Conservation (phyloP, 2,113 vertebrate species). For the Agelaius phoeniceus region DNA sequence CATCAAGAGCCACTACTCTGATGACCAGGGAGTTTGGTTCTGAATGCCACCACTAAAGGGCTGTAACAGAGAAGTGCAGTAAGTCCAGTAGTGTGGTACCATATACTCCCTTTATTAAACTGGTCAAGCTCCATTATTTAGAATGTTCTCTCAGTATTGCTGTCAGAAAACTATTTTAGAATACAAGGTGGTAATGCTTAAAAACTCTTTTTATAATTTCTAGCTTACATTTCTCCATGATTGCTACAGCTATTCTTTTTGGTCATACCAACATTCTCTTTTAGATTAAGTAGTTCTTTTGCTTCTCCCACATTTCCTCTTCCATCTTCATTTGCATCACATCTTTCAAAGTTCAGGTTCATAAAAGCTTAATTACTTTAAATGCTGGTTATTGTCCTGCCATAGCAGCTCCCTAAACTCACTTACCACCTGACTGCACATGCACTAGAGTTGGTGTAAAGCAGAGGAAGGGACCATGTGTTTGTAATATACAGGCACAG, state of each 20-base stretch:
- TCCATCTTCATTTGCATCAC: not conserved
- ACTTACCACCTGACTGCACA: not conserved
- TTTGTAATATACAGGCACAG: not conserved
- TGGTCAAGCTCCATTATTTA: conserved; percentile 1
- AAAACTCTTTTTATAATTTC: not conserved
- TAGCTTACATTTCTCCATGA: not conserved
- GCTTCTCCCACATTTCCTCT: not conserved
- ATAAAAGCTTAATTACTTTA: not conserved
- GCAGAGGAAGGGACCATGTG: not conserved
- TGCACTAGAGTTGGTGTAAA: not conserved
- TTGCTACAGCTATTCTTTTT: not conserved
- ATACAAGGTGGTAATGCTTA: not conserved
- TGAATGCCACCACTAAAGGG: not conserved
- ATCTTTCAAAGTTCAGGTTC: not conserved
- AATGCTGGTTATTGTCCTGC: not conserved
- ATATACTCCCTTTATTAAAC: not conserved
- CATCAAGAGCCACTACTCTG: rapidly evolving
- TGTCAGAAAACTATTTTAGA: not conserved
- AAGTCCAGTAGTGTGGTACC: not conserved
- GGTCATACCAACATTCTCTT: not conserved
- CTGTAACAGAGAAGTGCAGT: not conserved
- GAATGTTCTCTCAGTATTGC: not conserved
- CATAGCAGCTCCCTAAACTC: not conserved
- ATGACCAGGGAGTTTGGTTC: not conserved
- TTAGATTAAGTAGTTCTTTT: conserved; percentile 17